Percentiles rank a stretch among this genome's conserved stretches.
phyloP scores from a whole-genome alignment of 2,797 vertebrate species.

The Pterois miles region DNA sequence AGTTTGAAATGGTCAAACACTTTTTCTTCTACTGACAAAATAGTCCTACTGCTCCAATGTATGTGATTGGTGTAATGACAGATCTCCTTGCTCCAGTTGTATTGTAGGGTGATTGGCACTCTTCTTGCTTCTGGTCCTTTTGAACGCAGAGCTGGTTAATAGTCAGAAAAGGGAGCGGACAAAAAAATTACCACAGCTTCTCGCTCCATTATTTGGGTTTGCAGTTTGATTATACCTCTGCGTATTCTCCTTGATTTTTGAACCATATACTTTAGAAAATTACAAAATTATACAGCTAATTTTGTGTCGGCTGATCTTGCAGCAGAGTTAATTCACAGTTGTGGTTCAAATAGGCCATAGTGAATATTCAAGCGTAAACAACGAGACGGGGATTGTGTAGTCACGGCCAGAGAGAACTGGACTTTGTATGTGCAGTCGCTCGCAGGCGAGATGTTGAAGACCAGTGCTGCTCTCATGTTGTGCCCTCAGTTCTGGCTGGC shows the following conservation, averaged over 20 bases:
- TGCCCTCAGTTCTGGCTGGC: slow-evolving; percentile 50
- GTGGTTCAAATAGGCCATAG: slow-evolving; percentile 1
- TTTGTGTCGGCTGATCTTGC: slow-evolving; percentile 8
- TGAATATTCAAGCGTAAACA: slow-evolving; percentile 5
- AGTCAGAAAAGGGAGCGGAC: background rate
- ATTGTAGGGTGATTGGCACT: slow-evolving; percentile 14
- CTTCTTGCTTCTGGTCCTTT: slow-evolving; percentile 20
- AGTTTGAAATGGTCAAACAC: slow-evolving; percentile 13
- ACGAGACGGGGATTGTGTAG: background rate
- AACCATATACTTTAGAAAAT: slow-evolving; percentile 23
- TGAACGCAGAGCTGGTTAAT: slow-evolving; percentile 26
- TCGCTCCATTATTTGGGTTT: slow-evolving; percentile 39
- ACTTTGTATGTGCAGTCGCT: slow-evolving; percentile 18
- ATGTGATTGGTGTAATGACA: slow-evolving; percentile 16
- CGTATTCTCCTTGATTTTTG: slow-evolving; percentile 10
- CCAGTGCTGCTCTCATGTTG: slow-evolving; percentile 18
- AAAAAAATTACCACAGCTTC: slow-evolving; percentile 9
- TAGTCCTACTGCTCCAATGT: slow-evolving; percentile 18
- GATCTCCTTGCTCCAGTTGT: slow-evolving; percentile 30
- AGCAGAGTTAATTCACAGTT: slow-evolving; percentile 30
- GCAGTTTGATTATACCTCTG: slow-evolving; percentile 45
- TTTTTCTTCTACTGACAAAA: slow-evolving; percentile 27
- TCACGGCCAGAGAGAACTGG: slow-evolving; percentile 5
- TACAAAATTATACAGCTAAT: background rate
- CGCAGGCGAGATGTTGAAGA: slow-evolving; percentile 28